Evolutionary conservation across 2,113 vertebrate genomes (phyloP).

Genomic region (Rhegmatorhina hoffmannsi): DNA sequence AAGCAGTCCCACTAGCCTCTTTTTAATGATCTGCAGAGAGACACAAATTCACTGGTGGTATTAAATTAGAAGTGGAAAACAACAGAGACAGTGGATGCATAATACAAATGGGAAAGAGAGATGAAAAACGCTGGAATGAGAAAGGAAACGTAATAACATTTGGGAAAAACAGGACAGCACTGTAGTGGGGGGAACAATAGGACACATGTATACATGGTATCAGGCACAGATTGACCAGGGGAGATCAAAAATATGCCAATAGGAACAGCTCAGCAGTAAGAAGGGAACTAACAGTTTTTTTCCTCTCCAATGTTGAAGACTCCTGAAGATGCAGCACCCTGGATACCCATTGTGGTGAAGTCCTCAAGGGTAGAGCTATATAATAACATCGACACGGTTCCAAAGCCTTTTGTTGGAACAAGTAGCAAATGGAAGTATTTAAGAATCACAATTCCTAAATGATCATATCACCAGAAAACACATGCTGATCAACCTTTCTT

Average conservation of each 20-base stretch:
- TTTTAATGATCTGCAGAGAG: slow-evolving; percentile 3
- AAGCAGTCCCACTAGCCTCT: neutral
- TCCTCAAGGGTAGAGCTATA: neutral
- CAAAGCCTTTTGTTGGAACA: slow-evolving; percentile 20
- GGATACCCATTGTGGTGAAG: neutral
- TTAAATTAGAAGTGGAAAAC: slow-evolving; percentile 22
- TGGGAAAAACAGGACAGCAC: neutral
- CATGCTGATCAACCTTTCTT: slow-evolving; percentile 39
- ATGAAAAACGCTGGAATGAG: neutral
- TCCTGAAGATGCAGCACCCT: neutral
- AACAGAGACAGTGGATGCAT: neutral
- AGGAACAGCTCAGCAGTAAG: neutral
- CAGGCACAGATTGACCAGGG: neutral
- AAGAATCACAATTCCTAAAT: slow-evolving; percentile 33
- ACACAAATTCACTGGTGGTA: neutral
- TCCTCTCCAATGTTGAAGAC: neutral
- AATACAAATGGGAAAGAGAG: neutral
- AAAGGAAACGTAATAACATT: neutral
- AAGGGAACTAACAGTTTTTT: neutral
- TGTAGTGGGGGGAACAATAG: neutral
- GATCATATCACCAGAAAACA: slow-evolving; percentile 11
- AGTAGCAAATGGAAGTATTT: slow-evolving; percentile 55
- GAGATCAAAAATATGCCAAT: neutral
- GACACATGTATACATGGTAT: neutral
- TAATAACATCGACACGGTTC: neutral